Conservation (phyloP, 2,797 vertebrate genomes). For the Mionectes olivaceus region DNA sequence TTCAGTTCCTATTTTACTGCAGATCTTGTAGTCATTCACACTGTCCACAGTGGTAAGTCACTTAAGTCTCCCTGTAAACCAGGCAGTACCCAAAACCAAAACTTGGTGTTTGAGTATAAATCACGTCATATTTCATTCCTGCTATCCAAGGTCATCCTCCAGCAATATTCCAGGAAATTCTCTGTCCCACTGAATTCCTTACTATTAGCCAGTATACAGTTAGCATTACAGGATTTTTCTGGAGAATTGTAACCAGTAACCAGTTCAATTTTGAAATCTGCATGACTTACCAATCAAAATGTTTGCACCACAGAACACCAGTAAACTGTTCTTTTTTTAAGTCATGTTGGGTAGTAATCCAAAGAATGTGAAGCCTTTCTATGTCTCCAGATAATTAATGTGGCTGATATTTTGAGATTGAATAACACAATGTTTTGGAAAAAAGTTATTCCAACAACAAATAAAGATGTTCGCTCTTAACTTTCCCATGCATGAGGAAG, state of each 20-base stretch:
- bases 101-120: neutral
- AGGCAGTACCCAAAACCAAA: neutral
- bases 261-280: neutral
- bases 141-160: neutral
- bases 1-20: neutral
- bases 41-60: neutral
- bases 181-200: neutral
- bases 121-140: neutral
- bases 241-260: neutral
- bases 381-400: neutral
- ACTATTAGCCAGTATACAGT: neutral
- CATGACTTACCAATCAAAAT: neutral
- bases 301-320: neutral
- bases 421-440: neutral
- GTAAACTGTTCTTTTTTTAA: neutral
- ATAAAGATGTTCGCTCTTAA: neutral
- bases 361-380: neutral
- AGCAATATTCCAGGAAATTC: neutral
- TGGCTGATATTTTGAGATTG: slow-evolving; percentile 2
- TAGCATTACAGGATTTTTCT: neutral
- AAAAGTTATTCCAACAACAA: neutral
- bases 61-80: neutral
- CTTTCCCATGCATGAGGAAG: neutral
- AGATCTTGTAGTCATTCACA: neutral
- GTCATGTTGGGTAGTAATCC: neutral